Evolutionary conservation across 1,140 invertebrate species (phyloP).

Genomic region (Brachionus asplanchnoidis): DNA sequence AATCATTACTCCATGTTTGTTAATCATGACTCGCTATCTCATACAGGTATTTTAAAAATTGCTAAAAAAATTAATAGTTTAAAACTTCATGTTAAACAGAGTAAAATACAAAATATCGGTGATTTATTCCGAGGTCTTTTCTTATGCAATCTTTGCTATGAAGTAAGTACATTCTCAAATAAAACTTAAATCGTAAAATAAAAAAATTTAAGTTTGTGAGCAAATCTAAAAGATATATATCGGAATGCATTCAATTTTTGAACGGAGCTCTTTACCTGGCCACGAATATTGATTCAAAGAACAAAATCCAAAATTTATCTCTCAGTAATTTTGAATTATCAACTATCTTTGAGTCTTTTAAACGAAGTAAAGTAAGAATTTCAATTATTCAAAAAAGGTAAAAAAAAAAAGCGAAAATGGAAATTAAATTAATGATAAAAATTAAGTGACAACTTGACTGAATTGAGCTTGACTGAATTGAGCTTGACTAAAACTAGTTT

Average conservation of each 20-base stretch:
- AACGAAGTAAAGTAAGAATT: constrained; percentile 15
- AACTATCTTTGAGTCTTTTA: constrained; percentile 28
- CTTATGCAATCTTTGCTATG: constrained; percentile 66
- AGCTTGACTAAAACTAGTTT: background rate
- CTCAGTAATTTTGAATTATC: background rate
- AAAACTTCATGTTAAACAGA: constrained; percentile 47
- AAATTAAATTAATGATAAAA: constrained; percentile 55
- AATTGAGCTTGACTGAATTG: constrained; percentile 52
- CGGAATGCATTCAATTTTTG: constrained; percentile 72
- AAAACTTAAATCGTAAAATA: background rate
- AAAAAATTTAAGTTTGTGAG: constrained; percentile 65
- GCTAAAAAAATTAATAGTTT: background rate
- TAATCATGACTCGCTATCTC: constrained; percentile 77
- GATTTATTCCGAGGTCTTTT: constrained; percentile 75
- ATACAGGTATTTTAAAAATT: constrained; percentile 49
- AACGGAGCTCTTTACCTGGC: constrained; percentile 53
- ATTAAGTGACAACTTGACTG: constrained; percentile 58
- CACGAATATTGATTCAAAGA: constrained; percentile 45
- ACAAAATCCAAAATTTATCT: constrained; percentile 42
- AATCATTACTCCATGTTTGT: constrained; percentile 72
- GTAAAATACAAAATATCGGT: constrained; percentile 62
- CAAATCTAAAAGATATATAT: constrained; percentile 74
- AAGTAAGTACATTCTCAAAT: constrained; percentile 60
- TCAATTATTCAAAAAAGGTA: constrained; percentile 43
- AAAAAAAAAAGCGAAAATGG: constrained; percentile 60